These are phyloP conservation scores for Pristionchus fissidentatus DNA, from an alignment of 2,888 invertebrate genomes.

Conservation along the genomic window DNA sequence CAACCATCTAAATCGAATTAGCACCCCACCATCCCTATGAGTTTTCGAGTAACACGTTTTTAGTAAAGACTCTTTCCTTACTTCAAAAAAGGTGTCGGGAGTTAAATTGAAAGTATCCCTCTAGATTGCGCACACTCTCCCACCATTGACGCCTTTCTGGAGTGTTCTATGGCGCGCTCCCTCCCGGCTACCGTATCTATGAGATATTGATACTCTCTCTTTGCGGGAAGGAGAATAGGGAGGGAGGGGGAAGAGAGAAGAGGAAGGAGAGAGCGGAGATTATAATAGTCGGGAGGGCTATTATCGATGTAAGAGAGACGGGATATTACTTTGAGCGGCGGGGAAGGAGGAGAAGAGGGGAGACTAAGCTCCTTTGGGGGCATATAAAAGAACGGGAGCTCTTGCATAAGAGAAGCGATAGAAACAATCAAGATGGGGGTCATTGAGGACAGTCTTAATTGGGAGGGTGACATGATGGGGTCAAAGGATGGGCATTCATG, in stretches of 20 bases:
- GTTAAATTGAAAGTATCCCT: too few relatives aligned
- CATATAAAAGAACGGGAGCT: neutral
- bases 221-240: constrained; percentile 27
- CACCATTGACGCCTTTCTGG: neutral
- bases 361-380: neutral
- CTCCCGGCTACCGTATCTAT: constrained; percentile 18
- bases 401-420: neutral
- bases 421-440: neutral
- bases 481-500: constrained; percentile 23
- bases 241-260: constrained; percentile 14
- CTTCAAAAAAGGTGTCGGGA: too few relatives aligned
- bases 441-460: constrained; percentile 5
- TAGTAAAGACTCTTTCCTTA: too few relatives aligned
- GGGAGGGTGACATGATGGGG: constrained; percentile 2
- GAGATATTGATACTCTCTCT: neutral
- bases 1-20: constrained; percentile 5
- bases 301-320: constrained; percentile 29
- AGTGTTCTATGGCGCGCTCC: too few relatives aligned
- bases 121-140: too few relatives aligned
- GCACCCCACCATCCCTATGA: too few relatives aligned
- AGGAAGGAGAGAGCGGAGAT: constrained; percentile 16
- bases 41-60: too few relatives aligned
- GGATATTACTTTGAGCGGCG: constrained; percentile 5
- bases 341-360: neutral
- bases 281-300: constrained; percentile 35